These are phyloP conservation scores for Rhagonycha lutea DNA, from an alignment of 2,888 invertebrate species.

Conservation along the genomic window DNA sequence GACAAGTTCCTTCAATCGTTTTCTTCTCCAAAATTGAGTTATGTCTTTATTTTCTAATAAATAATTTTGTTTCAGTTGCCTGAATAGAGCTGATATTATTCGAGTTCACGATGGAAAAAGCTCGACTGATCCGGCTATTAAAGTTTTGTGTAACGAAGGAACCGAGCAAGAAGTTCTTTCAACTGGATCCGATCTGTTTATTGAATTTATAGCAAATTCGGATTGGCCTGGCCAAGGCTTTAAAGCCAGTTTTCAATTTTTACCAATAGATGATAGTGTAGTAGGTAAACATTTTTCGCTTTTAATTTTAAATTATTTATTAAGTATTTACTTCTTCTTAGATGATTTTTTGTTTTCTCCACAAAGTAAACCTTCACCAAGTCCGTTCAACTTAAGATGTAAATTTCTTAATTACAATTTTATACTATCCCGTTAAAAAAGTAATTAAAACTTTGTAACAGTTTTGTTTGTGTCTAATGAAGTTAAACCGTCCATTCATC, in stretches of 20 bases:
- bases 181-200: slow-evolving; percentile 78
- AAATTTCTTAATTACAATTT: slow-evolving; percentile 12
- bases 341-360: background rate
- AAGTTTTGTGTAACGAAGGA: slow-evolving; percentile 80
- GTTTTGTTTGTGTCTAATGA: slow-evolving; percentile 14
- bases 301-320: background rate
- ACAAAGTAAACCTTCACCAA: background rate
- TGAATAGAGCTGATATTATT: slow-evolving; percentile 81
- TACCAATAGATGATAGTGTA: slow-evolving; percentile 62
- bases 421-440: slow-evolving; percentile 10
- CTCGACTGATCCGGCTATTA: slow-evolving; percentile 73
- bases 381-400: slow-evolving; percentile 11
- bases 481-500: slow-evolving; percentile 16
- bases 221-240: slow-evolving; percentile 79
- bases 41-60: background rate
- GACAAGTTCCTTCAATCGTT: background rate
- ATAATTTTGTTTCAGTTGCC: slow-evolving; percentile 66
- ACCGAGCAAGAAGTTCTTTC: slow-evolving; percentile 80
- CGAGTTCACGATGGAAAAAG: slow-evolving; percentile 84
- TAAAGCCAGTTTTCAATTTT: slow-evolving; percentile 75
- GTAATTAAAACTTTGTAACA: slow-evolving; percentile 20
- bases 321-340: too few relatives aligned
- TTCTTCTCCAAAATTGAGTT: background rate
- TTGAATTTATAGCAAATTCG: slow-evolving; percentile 86
- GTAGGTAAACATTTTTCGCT: slow-evolving; percentile 42